Conservation (phyloP, 2,797 vertebrate species). For the Cyprinodon diabolis region DNA sequence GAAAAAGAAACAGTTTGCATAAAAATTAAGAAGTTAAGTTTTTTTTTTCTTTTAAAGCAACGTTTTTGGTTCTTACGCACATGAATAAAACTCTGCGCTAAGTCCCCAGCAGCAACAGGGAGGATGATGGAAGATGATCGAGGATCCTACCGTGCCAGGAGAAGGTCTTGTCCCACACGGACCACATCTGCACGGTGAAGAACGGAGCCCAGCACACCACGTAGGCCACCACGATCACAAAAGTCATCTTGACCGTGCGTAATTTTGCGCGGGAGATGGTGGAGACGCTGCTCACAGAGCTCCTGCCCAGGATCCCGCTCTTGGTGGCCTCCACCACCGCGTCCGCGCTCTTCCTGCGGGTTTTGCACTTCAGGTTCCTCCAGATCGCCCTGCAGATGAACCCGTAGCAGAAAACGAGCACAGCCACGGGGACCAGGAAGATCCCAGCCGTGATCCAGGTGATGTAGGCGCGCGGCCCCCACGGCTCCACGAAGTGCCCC, state of each 20-base stretch:
- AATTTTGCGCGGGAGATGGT: constrained; percentile 91
- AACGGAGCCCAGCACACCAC: constrained; percentile 93
- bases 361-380: constrained; percentile 89
- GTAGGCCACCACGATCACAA: constrained; percentile 91
- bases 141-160: constrained; percentile 73
- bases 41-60: no score
- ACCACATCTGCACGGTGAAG: constrained; percentile 95
- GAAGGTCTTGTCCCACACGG: constrained; percentile 88
- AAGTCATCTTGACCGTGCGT: constrained; percentile 95
- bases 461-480: constrained; percentile 88
- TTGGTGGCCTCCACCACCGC: constrained; percentile 19
- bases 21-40: neutral
- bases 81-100: neutral
- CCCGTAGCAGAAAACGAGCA: constrained; percentile 87
- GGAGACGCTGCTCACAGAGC: constrained; percentile 87
- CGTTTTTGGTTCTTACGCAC: neutral
- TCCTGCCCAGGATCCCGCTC: constrained; percentile 73
- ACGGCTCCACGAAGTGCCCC: constrained; percentile 86
- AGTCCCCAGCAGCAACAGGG: neutral
- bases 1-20: neutral
- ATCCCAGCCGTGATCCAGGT: constrained; percentile 90
- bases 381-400: constrained; percentile 90
- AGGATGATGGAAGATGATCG: neutral
- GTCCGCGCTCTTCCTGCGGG: constrained; percentile 21
- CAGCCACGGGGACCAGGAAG: constrained; percentile 85